Conservation (phyloP, 92 coral and sea anemone genomes). For the Umimayanthus kanabou region DNA sequence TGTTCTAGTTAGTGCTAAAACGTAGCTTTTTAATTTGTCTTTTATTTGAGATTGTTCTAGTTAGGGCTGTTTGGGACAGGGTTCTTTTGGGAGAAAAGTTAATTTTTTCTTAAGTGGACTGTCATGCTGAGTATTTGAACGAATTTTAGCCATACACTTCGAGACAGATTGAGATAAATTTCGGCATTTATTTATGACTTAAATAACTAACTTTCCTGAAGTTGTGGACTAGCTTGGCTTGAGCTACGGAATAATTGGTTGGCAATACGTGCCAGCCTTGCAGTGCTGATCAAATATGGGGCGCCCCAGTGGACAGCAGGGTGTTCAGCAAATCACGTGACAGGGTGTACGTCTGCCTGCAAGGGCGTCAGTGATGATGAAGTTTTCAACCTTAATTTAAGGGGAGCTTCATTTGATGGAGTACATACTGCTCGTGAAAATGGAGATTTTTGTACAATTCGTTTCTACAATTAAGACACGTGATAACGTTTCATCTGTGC, state of each 20-base stretch:
- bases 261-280: neutral
- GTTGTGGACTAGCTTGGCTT: neutral
- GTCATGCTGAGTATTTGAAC: too few species aligned
- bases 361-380: constrained; percentile 19
- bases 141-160: neutral
- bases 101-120: too few species aligned
- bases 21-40: too few species aligned
- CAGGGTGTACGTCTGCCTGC: constrained; percentile 35
- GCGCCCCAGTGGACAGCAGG: constrained; percentile 33
- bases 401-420: constrained; percentile 39
- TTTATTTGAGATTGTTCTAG: too few species aligned
- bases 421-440: constrained; percentile 14
- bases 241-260: neutral
- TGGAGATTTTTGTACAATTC: neutral
- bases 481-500: neutral
- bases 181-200: neutral
- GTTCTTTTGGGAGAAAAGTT: too few species aligned
- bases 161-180: too few species aligned
- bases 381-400: constrained; percentile 27
- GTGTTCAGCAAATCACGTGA: constrained; percentile 21
- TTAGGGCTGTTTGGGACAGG: too few species aligned
- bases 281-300: constrained; percentile 8
- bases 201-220: neutral
- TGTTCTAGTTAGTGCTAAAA: too few species aligned
- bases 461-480: neutral